These are phyloP conservation scores for Dysdera silvatica DNA, from an alignment of 1,140 invertebrate species.

Conservation along the genomic window DNA sequence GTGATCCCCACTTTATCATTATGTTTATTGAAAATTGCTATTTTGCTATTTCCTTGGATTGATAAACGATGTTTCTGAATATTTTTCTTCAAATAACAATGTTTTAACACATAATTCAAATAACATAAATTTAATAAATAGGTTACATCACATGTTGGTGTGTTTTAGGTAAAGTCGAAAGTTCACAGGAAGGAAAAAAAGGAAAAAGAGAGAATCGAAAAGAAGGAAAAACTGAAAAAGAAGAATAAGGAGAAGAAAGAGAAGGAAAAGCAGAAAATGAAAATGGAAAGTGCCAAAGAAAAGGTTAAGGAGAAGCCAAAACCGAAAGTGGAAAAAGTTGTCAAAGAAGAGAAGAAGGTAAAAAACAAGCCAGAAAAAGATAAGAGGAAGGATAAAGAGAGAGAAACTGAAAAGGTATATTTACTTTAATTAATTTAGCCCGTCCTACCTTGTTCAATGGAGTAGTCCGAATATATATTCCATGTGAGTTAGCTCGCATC, in stretches of 20 bases:
- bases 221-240: slow-evolving; percentile 26
- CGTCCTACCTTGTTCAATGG: too few relatives aligned
- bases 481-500: too few relatives aligned
- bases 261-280: slow-evolving; percentile 13
- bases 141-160: too few relatives aligned
- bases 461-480: too few relatives aligned
- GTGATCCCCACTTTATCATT: too few relatives aligned
- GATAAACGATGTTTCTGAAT: too few relatives aligned
- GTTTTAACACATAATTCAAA: too few relatives aligned
- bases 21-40: too few relatives aligned
- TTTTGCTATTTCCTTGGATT: too few relatives aligned
- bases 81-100: too few relatives aligned
- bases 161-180: slow-evolving; percentile 14
- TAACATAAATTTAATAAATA: too few relatives aligned
- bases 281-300: slow-evolving; percentile 20
- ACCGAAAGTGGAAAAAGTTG: slow-evolving; percentile 15
- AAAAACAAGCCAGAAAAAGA: slow-evolving; percentile 28
- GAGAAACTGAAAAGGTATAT: slow-evolving; percentile 22
- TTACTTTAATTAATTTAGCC: not conserved
- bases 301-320: slow-evolving; percentile 16
- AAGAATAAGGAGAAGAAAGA: slow-evolving; percentile 21
- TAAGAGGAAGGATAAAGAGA: slow-evolving; percentile 22
- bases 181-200: slow-evolving; percentile 23
- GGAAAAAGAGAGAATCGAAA: slow-evolving; percentile 18
- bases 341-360: slow-evolving; percentile 13